These are phyloP conservation scores for Porites lutea DNA, from an alignment of 64 coral and sea anemone species.

Conservation along the genomic window DNA sequence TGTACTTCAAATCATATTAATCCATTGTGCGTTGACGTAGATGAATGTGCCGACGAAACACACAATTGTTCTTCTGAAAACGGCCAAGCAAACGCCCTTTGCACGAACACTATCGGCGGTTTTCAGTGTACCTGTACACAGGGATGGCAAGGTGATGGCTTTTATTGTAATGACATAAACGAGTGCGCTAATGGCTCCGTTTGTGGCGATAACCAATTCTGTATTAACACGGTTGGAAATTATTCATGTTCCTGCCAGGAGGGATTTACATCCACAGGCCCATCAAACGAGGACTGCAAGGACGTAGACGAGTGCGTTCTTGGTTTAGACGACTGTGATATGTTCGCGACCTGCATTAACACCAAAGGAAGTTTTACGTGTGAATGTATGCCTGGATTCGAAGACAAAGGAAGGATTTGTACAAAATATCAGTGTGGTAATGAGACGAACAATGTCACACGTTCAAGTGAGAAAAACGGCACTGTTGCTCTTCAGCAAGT, in stretches of 20 bases:
- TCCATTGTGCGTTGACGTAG: constrained; percentile 49
- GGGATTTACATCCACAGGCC: constrained; percentile 50
- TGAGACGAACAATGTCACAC: background rate
- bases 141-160: constrained; percentile 75
- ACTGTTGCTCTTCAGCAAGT: background rate
- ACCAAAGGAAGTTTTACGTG: constrained; percentile 73
- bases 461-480: background rate
- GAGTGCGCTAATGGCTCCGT: constrained; percentile 48
- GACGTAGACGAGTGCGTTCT: constrained; percentile 70
- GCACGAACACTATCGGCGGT: constrained; percentile 58
- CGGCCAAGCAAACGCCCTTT: constrained; percentile 46
- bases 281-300: constrained; percentile 43
- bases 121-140: constrained; percentile 51
- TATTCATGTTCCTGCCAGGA: constrained; percentile 69
- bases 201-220: constrained; percentile 63
- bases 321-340: constrained; percentile 50
- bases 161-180: constrained; percentile 66
- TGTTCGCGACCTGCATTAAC: constrained; percentile 60
- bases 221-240: constrained; percentile 59
- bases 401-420: constrained; percentile 67
- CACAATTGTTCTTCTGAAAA: constrained; percentile 70
- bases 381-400: constrained; percentile 64
- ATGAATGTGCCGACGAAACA: constrained; percentile 69
- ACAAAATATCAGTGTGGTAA: constrained; percentile 53
- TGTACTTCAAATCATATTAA: background rate